Evolutionary conservation across 2,797 vertebrate genomes (phyloP).

Genomic region (Delichon dasypus): DNA sequence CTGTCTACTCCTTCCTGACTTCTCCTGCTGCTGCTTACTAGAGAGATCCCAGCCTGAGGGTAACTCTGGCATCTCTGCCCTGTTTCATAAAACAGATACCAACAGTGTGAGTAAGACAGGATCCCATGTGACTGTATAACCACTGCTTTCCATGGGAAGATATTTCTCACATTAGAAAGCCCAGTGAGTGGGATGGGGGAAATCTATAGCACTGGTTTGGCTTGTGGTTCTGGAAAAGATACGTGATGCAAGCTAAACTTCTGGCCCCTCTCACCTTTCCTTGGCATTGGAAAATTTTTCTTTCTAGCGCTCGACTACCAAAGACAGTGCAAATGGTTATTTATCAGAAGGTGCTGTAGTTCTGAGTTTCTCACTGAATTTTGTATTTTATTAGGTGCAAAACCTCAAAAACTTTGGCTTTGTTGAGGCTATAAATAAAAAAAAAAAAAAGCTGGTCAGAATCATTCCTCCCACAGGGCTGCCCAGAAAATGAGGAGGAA

Average conservation of each 20-base stretch:
- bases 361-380: background rate
- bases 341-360: background rate
- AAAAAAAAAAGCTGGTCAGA: background rate
- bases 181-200: background rate
- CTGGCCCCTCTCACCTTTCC: background rate
- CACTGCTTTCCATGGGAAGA: slow-evolving; percentile 44
- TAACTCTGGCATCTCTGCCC: slow-evolving; percentile 17
- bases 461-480: background rate
- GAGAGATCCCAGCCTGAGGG: background rate
- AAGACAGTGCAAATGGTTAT: background rate
- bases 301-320: background rate
- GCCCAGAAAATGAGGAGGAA: background rate
- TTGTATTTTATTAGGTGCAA: background rate
- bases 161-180: slow-evolving; percentile 41
- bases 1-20: background rate
- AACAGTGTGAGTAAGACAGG: slow-evolving; percentile 41
- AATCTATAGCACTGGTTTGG: slow-evolving; percentile 37
- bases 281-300: background rate
- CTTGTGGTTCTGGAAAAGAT: slow-evolving; percentile 34
- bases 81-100: background rate
- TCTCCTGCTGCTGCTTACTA: background rate
- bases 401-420: background rate
- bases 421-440: background rate
- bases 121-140: slow-evolving; percentile 36
- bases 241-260: background rate